Evolutionary conservation across 2,797 vertebrate genomes (phyloP).

Genomic region (Myripristis murdjan): DNA sequence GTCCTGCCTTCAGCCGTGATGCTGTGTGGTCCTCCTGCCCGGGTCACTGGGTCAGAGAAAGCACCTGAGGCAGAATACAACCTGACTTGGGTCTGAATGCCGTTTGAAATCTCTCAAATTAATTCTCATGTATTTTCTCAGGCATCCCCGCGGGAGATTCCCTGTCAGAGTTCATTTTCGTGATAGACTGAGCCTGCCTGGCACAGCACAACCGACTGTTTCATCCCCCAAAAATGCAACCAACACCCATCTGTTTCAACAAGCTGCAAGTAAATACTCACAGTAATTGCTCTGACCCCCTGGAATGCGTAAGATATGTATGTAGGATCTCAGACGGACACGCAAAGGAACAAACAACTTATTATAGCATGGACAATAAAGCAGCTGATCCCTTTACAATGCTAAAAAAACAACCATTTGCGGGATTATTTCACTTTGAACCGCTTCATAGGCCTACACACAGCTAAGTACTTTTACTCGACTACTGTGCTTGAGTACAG

Average conservation of each 20-base stretch:
- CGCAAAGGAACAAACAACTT: no score
- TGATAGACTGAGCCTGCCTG: not conserved
- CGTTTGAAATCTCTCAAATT: not conserved
- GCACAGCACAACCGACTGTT: not conserved
- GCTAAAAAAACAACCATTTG: no score
- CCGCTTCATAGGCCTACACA: no score
- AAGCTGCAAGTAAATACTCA: not conserved
- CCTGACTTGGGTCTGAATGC: not conserved
- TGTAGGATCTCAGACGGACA: no score
- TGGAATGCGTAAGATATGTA: no score
- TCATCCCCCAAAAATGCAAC: not conserved
- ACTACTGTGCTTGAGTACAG: no score
- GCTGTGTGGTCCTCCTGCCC: conserved; percentile 23
- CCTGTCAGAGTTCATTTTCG: not conserved
- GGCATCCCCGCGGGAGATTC: not conserved
- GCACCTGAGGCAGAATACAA: conserved; percentile 25
- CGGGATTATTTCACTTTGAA: no score
- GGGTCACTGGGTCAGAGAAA: conserved; percentile 38
- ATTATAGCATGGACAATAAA: no score
- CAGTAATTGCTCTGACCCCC: no score
- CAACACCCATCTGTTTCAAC: not conserved
- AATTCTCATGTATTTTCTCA: no score
- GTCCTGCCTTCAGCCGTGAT: conserved; percentile 22
- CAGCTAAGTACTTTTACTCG: no score
- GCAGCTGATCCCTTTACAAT: no score